Conservation (phyloP, 2,797 vertebrate genomes). For the Melanotaenia pygmaea region DNA sequence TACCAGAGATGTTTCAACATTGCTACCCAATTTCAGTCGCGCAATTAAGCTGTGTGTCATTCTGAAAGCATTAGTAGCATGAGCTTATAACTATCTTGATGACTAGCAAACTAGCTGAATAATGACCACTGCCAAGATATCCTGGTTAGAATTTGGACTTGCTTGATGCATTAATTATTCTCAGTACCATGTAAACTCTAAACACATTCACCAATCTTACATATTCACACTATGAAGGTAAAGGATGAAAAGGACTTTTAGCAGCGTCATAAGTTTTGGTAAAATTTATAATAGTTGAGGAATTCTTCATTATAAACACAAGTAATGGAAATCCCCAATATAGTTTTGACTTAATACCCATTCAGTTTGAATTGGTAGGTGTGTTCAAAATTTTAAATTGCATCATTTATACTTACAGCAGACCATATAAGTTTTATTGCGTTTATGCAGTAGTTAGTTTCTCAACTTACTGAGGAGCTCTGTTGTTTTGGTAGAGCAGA, state of each 20-base stretch:
- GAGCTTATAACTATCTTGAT: not conserved
- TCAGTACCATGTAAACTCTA: not conserved
- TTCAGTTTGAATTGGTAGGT: not conserved
- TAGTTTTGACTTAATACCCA: not conserved
- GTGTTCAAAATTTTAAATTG: not conserved
- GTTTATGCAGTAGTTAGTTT: not conserved
- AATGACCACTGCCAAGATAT: not conserved
- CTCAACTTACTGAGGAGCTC: not conserved
- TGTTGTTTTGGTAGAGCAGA: not conserved
- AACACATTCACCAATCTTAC: not conserved
- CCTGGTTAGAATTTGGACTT: not conserved
- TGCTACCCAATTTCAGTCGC: not conserved
- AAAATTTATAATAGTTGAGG: not conserved
- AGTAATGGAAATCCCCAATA: no score
- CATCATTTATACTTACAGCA: not conserved
- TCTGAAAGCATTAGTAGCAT: not conserved
- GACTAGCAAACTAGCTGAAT: not conserved
- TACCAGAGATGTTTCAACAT: no score
- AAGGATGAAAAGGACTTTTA: not conserved
- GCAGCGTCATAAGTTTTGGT: not conserved
- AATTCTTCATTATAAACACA: not conserved
- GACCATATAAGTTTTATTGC: not conserved
- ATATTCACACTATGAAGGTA: not conserved
- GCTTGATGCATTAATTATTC: not conserved
- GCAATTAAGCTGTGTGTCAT: slow-evolving; percentile 7